A percentile compares a stretch with the other conserved stretches of the same genome.
Conservation (phyloP, 1,140 invertebrate species). For the Myzus persicae region DNA sequence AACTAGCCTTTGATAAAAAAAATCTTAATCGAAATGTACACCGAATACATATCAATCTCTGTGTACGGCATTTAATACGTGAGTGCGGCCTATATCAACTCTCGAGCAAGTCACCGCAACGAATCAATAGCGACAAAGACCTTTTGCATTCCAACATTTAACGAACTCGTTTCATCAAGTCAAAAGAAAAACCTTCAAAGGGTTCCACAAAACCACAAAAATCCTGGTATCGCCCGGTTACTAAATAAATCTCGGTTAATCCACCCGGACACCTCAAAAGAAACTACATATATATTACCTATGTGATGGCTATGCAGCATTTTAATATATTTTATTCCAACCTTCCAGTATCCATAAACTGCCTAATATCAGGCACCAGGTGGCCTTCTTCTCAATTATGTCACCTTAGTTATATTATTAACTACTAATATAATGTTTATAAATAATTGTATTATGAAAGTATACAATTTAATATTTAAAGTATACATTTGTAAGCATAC, state of each 20-base stretch:
- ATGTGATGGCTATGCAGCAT: neutral
- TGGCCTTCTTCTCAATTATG: neutral
- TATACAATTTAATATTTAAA: no score
- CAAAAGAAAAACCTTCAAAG: neutral
- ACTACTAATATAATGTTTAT: neutral
- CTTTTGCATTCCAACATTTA: neutral
- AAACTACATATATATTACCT: neutral
- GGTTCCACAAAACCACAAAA: neutral
- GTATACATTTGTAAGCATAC: no score
- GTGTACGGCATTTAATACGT: neutral
- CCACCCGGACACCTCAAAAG: neutral
- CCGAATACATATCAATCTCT: neutral
- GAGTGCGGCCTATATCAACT: neutral
- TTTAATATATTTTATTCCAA: neutral
- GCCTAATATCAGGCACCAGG: neutral
- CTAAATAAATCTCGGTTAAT: conserved; percentile 12
- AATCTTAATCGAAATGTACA: neutral
- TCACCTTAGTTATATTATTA: neutral
- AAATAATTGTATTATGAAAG: neutral
- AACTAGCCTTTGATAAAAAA: neutral
- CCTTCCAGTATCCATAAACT: neutral
- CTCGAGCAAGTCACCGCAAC: neutral
- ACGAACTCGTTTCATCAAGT: neutral
- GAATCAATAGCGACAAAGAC: neutral
- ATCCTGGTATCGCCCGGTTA: neutral